phyloP scores from a whole-genome alignment of 1,140 invertebrate genomes.

The Drosophila parabipectinata region DNA sequence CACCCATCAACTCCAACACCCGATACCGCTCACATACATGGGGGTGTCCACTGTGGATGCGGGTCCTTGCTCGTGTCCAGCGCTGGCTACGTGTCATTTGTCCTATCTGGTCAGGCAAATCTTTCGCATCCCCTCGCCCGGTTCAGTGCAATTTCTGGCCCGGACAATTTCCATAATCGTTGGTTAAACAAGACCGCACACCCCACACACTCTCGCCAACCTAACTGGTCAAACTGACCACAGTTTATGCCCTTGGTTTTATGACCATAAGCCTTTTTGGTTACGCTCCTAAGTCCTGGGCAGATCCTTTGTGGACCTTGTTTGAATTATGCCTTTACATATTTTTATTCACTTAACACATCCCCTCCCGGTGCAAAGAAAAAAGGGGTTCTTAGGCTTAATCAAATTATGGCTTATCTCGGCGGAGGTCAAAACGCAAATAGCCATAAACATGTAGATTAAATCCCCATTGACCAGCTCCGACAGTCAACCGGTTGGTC shows the following conservation, averaged over 20 bases:
- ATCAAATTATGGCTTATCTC: constrained; percentile 82
- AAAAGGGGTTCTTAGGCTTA: constrained; percentile 45
- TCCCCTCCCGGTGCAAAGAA: background rate
- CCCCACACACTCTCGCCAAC: constrained; percentile 22
- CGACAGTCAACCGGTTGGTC: constrained; percentile 15
- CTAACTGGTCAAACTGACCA: constrained; percentile 63
- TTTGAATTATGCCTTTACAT: constrained; percentile 80
- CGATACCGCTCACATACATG: constrained; percentile 64
- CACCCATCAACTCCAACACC: constrained; percentile 10
- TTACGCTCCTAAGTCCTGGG: constrained; percentile 19
- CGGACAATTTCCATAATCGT: constrained; percentile 78
- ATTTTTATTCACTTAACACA: constrained; percentile 82
- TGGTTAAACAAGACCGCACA: constrained; percentile 77
- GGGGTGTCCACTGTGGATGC: constrained; percentile 68
- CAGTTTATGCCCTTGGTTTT: constrained; percentile 55
- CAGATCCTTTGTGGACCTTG: constrained; percentile 45
- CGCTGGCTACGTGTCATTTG: constrained; percentile 75
- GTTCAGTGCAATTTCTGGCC: constrained; percentile 1
- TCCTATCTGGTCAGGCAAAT: constrained; percentile 71
- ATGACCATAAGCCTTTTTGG: constrained; percentile 61
- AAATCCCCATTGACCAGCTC: constrained; percentile 49
- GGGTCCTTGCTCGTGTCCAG: constrained; percentile 49
- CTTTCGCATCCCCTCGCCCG: constrained; percentile 34
- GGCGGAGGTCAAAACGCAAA: constrained; percentile 79
- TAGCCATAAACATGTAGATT: constrained; percentile 82